phyloP scores from a whole-genome alignment of 2,113 vertebrate genomes.

The Pachyramphus minor region DNA sequence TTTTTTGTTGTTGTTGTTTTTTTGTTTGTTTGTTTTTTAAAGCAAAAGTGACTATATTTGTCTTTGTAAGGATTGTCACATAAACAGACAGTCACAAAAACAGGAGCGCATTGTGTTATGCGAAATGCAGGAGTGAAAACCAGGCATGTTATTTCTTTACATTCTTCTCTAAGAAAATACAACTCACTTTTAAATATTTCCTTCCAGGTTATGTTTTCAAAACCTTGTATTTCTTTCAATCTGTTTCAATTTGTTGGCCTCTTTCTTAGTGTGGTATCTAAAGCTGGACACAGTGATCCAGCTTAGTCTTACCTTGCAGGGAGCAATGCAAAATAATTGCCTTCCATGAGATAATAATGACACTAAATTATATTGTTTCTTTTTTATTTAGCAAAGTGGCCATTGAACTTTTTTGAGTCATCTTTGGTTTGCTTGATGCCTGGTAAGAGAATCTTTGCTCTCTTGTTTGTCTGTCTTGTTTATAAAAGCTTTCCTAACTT shows the following conservation, averaged over 20 bases:
- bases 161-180: neutral
- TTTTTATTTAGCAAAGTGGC: neutral
- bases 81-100: neutral
- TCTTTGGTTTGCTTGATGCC: neutral
- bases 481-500: neutral
- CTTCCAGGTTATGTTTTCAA: neutral
- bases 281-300: neutral
- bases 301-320: neutral
- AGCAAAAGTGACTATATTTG: neutral
- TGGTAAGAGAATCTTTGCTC: neutral
- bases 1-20: neutral
- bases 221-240: neutral
- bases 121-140: neutral
- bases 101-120: neutral
- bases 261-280: neutral
- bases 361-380: neutral
- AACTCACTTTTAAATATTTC: neutral
- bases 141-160: neutral
- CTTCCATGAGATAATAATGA: neutral
- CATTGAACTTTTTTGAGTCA: neutral
- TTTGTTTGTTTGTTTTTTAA: neutral
- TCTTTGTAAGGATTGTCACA: neutral
- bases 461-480: neutral
- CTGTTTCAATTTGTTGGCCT: neutral
- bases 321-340: neutral